Percentiles rank a stretch among this genome's conserved stretches.
Conservation (phyloP, 2,888 invertebrate genomes). For the Zootermopsis nevadensis region DNA sequence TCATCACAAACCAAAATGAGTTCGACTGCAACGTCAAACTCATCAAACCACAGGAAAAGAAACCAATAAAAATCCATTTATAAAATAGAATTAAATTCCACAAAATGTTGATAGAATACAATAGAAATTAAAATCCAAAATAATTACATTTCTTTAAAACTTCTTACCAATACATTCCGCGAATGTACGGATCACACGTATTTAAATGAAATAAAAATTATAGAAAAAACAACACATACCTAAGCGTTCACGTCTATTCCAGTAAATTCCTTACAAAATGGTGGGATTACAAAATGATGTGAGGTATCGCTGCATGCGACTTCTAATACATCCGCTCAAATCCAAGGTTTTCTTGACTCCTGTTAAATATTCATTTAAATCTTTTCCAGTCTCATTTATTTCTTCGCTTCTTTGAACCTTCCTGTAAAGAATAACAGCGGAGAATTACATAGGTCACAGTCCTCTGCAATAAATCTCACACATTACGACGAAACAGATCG, state of each 20-base stretch:
- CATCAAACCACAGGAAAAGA: no score
- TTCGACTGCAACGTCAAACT: no score
- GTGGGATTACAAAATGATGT: neutral
- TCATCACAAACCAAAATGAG: no score
- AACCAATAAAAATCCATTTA: no score
- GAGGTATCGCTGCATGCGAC: neutral
- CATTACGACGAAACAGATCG: no score
- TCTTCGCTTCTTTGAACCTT: neutral
- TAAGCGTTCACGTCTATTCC: neutral
- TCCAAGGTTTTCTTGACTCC: neutral
- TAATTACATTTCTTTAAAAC: neutral
- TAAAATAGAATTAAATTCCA: no score
- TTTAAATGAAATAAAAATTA: neutral
- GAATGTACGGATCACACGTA: neutral
- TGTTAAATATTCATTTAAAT: neutral
- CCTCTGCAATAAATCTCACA: no score
- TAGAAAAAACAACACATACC: no score
- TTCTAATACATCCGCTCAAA: neutral
- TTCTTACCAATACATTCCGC: neutral
- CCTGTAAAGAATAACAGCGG: neutral
- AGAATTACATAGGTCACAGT: neutral
- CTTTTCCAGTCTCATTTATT: constrained; percentile 1
- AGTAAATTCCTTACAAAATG: neutral
- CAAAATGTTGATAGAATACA: neutral
- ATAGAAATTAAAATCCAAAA: neutral